Conservation (phyloP, 2,888 invertebrate genomes). For the Aleiodes alternator region DNA sequence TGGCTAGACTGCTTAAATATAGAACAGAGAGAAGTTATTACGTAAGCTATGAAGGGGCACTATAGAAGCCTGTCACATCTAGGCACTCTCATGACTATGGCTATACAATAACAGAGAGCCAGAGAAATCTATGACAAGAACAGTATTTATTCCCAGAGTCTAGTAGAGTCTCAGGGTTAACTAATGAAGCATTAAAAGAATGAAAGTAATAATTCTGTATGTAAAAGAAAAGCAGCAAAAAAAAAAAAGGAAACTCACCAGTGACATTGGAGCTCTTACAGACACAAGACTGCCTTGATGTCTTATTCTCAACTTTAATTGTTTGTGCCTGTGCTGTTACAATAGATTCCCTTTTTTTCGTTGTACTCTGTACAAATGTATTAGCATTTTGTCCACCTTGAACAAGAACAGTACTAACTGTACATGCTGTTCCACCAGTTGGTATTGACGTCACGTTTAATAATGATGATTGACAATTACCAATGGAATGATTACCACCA, state of each 20-base stretch:
- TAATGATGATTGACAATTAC: slow-evolving; percentile 73
- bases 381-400: slow-evolving; percentile 63
- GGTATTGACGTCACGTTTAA: slow-evolving; percentile 66
- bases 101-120: slow-evolving; percentile 2
- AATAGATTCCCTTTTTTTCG: slow-evolving; percentile 70
- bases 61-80: slow-evolving; percentile 49
- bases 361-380: slow-evolving; percentile 60
- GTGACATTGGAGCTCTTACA: slow-evolving; percentile 67
- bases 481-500: slow-evolving; percentile 68
- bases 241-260: slow-evolving; percentile 28
- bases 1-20: slow-evolving; percentile 56
- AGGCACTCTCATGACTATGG: slow-evolving; percentile 12
- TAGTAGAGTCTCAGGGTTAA: slow-evolving; percentile 24
- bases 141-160: slow-evolving; percentile 40
- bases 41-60: slow-evolving; percentile 53
- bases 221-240: background rate
- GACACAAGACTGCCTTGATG: slow-evolving; percentile 67
- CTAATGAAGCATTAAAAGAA: background rate
- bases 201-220: slow-evolving; percentile 16
- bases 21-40: slow-evolving; percentile 59
- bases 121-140: background rate
- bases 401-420: slow-evolving; percentile 62
- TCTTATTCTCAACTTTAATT: slow-evolving; percentile 71
- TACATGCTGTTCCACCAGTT: slow-evolving; percentile 63
- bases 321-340: slow-evolving; percentile 70